These are phyloP conservation scores for Antrozous pallidus DNA, from an alignment of 2,797 vertebrate genomes.

Conservation along the genomic window DNA sequence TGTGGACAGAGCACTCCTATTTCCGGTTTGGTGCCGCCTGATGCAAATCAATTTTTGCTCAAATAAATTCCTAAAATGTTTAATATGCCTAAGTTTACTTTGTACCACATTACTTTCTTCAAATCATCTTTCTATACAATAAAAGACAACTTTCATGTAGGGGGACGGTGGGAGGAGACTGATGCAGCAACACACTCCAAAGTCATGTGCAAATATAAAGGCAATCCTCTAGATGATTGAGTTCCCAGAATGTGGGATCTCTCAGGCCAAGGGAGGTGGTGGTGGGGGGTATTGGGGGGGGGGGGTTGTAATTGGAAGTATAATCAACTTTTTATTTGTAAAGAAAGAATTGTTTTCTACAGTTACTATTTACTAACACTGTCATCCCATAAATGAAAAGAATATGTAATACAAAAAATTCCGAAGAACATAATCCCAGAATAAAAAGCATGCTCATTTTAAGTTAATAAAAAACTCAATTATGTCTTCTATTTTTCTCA, in stretches of 20 bases:
- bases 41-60: neutral
- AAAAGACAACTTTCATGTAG: neutral
- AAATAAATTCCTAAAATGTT: neutral
- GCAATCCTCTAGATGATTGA: neutral
- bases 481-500: neutral
- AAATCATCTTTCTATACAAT: neutral
- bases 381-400: neutral
- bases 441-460: neutral
- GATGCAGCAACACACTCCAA: neutral
- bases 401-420: neutral
- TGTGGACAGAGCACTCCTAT: neutral
- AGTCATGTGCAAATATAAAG: neutral
- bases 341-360: neutral
- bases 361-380: neutral
- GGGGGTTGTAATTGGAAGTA: neutral
- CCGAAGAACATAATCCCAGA: neutral
- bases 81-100: neutral
- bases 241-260: neutral
- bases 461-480: neutral
- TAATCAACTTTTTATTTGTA: neutral
- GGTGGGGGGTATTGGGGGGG: fast-evolving
- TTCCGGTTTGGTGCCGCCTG: neutral
- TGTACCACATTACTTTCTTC: neutral
- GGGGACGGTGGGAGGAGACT: too few relatives aligned
- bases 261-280: too few relatives aligned